Evolutionary conservation across 2,113 vertebrate genomes (phyloP).

Genomic region (Phylloscopus trochiloides): DNA sequence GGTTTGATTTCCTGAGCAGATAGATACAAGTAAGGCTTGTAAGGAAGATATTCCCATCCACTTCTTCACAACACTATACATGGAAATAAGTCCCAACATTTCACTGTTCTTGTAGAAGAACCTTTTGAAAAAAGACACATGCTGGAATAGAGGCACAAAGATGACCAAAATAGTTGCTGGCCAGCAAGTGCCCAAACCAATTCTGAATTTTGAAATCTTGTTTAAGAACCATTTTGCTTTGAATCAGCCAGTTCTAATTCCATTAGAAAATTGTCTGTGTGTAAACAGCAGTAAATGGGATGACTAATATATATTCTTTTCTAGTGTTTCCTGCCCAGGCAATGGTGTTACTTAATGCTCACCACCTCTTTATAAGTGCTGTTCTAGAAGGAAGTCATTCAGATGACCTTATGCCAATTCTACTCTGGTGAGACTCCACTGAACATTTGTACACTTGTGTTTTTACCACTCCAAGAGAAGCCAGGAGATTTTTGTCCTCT

Average conservation of each 20-base stretch:
- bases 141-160: background rate
- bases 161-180: background rate
- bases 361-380: background rate
- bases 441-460: fast-evolving
- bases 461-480: background rate
- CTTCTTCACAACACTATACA: background rate
- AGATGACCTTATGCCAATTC: background rate
- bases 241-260: background rate
- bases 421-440: background rate
- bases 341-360: background rate
- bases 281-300: background rate
- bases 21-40: background rate
- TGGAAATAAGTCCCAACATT: fast-evolving
- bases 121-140: background rate
- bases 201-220: background rate
- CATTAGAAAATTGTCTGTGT: background rate
- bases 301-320: background rate
- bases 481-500: background rate
- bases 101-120: background rate
- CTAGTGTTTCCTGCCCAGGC: background rate
- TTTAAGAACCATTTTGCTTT: background rate
- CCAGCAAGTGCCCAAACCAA: background rate
- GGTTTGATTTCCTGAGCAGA: background rate
- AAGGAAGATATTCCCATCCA: background rate
- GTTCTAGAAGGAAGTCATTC: background rate